Conservation (phyloP, 2,113 vertebrate genomes). For the Periophthalmodon schlosseri region DNA sequence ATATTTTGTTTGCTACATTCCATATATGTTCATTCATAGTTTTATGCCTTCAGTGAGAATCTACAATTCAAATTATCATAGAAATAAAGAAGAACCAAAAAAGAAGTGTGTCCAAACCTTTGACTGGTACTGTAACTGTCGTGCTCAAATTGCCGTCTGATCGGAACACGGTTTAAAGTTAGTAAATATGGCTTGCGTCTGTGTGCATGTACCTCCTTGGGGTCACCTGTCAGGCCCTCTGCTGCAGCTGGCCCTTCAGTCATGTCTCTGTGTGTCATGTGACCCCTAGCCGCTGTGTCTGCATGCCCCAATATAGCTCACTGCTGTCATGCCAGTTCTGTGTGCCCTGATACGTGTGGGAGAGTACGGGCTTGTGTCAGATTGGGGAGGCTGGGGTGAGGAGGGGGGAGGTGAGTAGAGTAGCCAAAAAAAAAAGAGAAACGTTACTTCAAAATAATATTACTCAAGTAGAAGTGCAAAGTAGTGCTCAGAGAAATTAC, state of each 20-base stretch:
- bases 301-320: conserved; percentile 68
- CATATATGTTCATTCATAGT: too few species aligned
- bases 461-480: too few species aligned
- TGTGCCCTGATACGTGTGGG: conserved; percentile 38
- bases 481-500: too few species aligned
- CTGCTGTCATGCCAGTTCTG: conserved; percentile 63
- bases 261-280: conserved; percentile 68
- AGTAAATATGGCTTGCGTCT: conserved; percentile 30
- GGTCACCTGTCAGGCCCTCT: conserved; percentile 61
- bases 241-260: conserved; percentile 59
- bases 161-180: conserved; percentile 26
- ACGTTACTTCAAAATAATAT: too few species aligned
- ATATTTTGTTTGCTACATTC: too few species aligned
- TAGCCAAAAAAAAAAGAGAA: too few species aligned
- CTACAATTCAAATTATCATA: too few species aligned
- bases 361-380: conserved; percentile 14
- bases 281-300: conserved; percentile 67
- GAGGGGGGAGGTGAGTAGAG: background rate
- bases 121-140: too few species aligned
- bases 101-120: too few species aligned
- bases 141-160: background rate
- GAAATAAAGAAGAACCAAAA: too few species aligned
- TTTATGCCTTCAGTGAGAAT: too few species aligned
- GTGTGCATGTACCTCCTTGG: conserved; percentile 39
- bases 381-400: background rate